Evolutionary conservation across 2,113 vertebrate genomes (phyloP).

Genomic region (Murina feae): DNA sequence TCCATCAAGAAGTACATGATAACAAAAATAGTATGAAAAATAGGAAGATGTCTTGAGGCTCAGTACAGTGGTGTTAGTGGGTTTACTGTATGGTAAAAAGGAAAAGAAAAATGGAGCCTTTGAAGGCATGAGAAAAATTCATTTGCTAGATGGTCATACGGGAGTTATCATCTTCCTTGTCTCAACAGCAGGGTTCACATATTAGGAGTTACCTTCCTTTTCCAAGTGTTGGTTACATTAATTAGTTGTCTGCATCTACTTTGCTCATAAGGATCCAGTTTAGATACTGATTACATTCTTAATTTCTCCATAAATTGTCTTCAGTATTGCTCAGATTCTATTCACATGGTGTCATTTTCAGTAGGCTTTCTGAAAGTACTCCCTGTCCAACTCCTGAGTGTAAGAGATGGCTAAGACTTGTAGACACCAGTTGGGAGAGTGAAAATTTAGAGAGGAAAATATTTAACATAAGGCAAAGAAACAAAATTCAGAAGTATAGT

Average conservation of each 20-base stretch:
- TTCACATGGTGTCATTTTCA: background rate
- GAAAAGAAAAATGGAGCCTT: slow-evolving; percentile 7
- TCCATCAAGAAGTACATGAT: background rate
- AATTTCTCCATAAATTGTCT: slow-evolving; percentile 3
- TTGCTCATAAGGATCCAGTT: background rate
- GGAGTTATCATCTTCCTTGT: background rate
- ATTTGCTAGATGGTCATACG: background rate
- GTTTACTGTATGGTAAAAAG: background rate
- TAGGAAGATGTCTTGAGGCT: background rate
- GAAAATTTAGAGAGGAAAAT: slow-evolving; percentile 21
- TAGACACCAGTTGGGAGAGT: background rate
- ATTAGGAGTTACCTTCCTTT: slow-evolving; percentile 1
- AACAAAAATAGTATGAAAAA: background rate
- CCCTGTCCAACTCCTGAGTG: background rate
- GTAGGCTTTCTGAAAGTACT: background rate
- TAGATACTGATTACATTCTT: slow-evolving; percentile 23
- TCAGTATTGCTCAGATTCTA: background rate
- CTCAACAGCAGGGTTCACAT: background rate
- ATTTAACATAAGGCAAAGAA: slow-evolving; percentile 9
- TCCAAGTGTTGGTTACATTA: slow-evolving; percentile 5
- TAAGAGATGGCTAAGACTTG: background rate
- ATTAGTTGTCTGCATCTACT: background rate
- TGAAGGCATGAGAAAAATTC: background rate
- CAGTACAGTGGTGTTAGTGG: background rate
- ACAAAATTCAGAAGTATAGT: slow-evolving; percentile 4